Evolutionary conservation across 1,140 invertebrate species (phyloP).

Genomic region (Brachionus angularis): DNA sequence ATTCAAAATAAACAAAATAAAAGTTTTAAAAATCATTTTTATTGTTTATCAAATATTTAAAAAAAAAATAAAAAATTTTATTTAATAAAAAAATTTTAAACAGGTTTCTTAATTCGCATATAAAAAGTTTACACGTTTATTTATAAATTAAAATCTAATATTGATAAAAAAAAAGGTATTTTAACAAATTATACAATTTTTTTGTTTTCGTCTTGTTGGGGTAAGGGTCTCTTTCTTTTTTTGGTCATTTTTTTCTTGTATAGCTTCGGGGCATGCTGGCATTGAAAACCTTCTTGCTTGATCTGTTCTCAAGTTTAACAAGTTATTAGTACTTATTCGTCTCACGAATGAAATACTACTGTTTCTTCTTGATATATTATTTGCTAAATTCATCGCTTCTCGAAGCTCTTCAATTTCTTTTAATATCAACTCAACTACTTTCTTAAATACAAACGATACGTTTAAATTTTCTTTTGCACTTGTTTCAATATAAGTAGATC

Average conservation of each 20-base stretch:
- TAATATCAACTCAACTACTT: slow-evolving; percentile 14
- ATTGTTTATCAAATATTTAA: too few species aligned
- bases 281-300: slow-evolving; percentile 1
- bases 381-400: slow-evolving; percentile 4
- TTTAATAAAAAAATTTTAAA: too few species aligned
- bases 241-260: not conserved
- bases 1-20: too few species aligned
- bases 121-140: slow-evolving; percentile 31
- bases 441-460: slow-evolving; percentile 18
- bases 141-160: slow-evolving; percentile 3
- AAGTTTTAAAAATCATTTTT: too few species aligned
- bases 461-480: slow-evolving; percentile 42
- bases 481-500: slow-evolving; percentile 9
- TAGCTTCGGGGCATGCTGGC: not conserved
- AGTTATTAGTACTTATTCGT: slow-evolving; percentile 18
- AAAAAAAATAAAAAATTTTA: too few species aligned
- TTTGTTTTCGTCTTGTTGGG: slow-evolving; percentile 36
- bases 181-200: slow-evolving; percentile 32
- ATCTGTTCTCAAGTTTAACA: slow-evolving; percentile 3
- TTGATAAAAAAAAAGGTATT: not conserved
- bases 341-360: slow-evolving; percentile 25
- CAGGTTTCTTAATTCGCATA: too few species aligned
- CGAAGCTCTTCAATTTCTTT: slow-evolving; percentile 27
- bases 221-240: slow-evolving; percentile 14
- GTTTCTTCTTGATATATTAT: slow-evolving; percentile 15